phyloP scores from a whole-genome alignment of 2,888 invertebrate species.

The Lasioglossum calceatum region DNA sequence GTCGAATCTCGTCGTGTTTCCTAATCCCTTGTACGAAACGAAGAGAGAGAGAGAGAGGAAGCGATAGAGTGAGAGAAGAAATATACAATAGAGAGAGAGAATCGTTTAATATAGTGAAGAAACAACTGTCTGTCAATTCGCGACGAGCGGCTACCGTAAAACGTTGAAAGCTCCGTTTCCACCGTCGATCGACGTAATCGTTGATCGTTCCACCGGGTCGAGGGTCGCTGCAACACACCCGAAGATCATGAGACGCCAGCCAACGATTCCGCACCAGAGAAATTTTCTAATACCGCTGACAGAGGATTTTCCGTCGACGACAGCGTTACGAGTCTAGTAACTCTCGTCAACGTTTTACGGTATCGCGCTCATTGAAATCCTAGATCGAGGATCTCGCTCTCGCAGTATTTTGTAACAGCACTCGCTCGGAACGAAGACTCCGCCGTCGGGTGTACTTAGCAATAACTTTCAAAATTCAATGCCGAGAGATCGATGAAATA shows the following conservation, averaged over 20 bases:
- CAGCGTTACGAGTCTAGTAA: not conserved
- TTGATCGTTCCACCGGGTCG: not conserved
- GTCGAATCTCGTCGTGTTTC: constrained; percentile 34
- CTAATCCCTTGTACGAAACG: constrained; percentile 31
- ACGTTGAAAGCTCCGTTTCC: not conserved
- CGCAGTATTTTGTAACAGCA: constrained; percentile 11
- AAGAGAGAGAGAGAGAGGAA: not conserved
- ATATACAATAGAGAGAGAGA: not conserved
- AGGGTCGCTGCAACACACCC: not conserved
- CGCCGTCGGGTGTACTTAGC: constrained; percentile 5
- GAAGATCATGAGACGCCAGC: not conserved
- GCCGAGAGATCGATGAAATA: not conserved
- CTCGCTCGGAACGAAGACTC: not conserved
- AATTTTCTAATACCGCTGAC: not conserved
- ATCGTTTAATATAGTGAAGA: constrained; percentile 5
- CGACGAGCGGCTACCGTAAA: constrained; percentile 23
- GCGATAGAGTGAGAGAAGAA: not conserved
- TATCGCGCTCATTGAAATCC: constrained; percentile 1
- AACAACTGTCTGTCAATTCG: constrained; percentile 20
- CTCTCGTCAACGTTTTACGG: not conserved
- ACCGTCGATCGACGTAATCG: not conserved
- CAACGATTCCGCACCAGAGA: not conserved
- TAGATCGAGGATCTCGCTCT: not conserved
- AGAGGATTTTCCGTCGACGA: not conserved
- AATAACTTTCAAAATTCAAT: constrained; percentile 20